Percentiles rank a stretch among this genome's conserved stretches.
These are phyloP conservation scores for Camponotus floridanus DNA, from an alignment of 1,140 invertebrate species.

Conservation along the genomic window DNA sequence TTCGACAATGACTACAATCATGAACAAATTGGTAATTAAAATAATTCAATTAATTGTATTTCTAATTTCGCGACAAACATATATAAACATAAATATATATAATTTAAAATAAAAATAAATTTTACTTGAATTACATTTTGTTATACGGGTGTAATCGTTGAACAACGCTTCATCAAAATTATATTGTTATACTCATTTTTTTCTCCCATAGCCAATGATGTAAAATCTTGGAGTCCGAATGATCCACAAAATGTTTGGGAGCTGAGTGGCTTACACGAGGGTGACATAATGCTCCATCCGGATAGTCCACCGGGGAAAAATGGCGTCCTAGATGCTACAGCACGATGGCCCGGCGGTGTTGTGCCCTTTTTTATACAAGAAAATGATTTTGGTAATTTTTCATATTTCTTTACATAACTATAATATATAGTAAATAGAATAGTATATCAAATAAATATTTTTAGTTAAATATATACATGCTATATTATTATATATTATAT, in stretches of 20 bases:
- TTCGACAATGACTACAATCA: constrained; percentile 63
- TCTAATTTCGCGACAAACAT: neutral
- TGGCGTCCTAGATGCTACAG: constrained; percentile 87
- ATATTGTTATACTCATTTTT: neutral
- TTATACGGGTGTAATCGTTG: neutral
- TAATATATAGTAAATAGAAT: neutral
- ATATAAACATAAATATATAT: neutral
- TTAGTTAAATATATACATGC: neutral
- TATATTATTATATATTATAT: neutral
- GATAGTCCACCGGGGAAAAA: constrained; percentile 84
- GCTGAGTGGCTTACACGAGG: constrained; percentile 87
- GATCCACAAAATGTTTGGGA: constrained; percentile 86
- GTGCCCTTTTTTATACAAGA: constrained; percentile 89
- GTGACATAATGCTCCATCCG: constrained; percentile 87
- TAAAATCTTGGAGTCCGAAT: constrained; percentile 79
- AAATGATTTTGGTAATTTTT: constrained; percentile 88
- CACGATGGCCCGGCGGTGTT: constrained; percentile 89
- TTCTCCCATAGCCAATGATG: constrained; percentile 66
- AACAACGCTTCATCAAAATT: neutral
- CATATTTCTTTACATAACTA: neutral
- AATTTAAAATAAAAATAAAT: constrained; percentile 17
- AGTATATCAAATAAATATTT: neutral
- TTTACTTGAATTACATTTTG: neutral
- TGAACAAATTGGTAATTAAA: constrained; percentile 69
- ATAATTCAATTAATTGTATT: too few species aligned